A percentile compares a stretch with the other conserved stretches of the same genome.
phyloP scores from a whole-genome alignment of 2,797 vertebrate genomes.

The Myotis findleyi region DNA sequence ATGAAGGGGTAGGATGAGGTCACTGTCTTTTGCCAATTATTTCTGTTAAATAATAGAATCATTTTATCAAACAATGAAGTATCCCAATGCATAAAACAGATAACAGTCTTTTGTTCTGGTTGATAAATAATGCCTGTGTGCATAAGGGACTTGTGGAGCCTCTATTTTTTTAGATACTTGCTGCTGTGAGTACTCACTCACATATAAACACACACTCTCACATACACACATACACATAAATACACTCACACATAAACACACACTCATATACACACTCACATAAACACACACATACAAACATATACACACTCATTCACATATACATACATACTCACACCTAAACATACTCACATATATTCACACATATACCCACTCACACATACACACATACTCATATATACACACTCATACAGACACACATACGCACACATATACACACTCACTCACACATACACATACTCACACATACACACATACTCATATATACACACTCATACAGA shows the following conservation, averaged over 20 bases:
- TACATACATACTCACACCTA: no score
- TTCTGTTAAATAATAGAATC: conserved; percentile 12
- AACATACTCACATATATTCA: no score
- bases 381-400: no score
- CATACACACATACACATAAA: background rate
- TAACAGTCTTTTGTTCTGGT: background rate
- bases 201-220: background rate
- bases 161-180: background rate
- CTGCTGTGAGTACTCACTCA: background rate
- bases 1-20: background rate
- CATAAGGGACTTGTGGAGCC: background rate
- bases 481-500: background rate
- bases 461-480: background rate
- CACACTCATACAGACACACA: background rate
- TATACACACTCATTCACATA: background rate
- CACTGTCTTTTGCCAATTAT: background rate
- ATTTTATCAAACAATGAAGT: background rate
- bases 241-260: no score
- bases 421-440: background rate
- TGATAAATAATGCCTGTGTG: background rate
- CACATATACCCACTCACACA: no score
- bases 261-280: background rate
- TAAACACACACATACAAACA: background rate
- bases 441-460: background rate
- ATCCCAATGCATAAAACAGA: background rate